These are phyloP conservation scores for Helobdella robusta DNA, from an alignment of 2,888 invertebrate species.

Conservation along the genomic window DNA sequence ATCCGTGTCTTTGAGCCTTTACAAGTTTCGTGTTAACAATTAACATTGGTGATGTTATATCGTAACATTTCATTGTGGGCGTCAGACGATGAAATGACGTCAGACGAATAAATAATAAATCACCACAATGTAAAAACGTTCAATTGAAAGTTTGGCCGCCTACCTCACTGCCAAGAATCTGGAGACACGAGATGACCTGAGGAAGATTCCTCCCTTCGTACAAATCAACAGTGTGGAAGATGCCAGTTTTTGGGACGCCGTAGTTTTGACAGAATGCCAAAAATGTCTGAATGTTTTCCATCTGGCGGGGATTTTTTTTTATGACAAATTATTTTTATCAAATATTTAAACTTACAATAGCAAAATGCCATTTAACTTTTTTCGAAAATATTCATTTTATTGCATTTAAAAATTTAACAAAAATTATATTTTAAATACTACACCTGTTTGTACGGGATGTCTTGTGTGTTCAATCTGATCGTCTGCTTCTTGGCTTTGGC, in stretches of 20 bases:
- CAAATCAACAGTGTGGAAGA: slow-evolving; percentile 49
- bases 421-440: no score
- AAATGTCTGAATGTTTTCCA: slow-evolving; percentile 49
- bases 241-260: slow-evolving; percentile 45
- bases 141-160: slow-evolving; percentile 21
- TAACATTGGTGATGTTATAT: no score
- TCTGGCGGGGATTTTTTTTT: slow-evolving; percentile 36
- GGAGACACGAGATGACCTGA: slow-evolving; percentile 46
- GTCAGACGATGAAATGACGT: no score
- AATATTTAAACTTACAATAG: background rate
- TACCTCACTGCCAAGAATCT: slow-evolving; percentile 48
- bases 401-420: no score
- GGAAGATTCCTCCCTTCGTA: slow-evolving; percentile 49
- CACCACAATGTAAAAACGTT: no score
- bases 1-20: slow-evolving; percentile 40
- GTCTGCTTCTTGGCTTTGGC: slow-evolving; percentile 37
- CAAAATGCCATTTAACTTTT: background rate
- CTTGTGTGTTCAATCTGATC: slow-evolving; percentile 39
- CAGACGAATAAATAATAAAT: no score
- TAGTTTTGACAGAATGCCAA: slow-evolving; percentile 43
- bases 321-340: slow-evolving; percentile 3
- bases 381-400: no score
- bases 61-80: no score
- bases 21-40: no score
- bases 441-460: slow-evolving; percentile 48